Evolutionary conservation across 1,140 invertebrate species (phyloP), one percentile per base, ranked within the genome.

Genomic region (Tigriopus japonicus): DNA sequence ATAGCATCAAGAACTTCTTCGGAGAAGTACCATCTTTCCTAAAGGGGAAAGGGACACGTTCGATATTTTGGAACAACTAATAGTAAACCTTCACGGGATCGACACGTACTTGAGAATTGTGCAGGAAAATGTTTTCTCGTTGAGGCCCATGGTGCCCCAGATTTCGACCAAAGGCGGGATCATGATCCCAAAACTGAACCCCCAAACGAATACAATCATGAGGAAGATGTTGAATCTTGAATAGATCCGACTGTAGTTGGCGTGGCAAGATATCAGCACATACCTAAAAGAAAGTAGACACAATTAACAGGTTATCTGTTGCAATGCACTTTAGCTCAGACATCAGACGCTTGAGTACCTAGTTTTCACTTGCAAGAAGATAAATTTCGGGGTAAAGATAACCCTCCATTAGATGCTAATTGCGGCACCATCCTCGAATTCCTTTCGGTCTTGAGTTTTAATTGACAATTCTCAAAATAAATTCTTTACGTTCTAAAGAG

Each of bases 1-100:
- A 77, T 0, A 85, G 72, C 71, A 90, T 90, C 0, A 90, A 72
- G 54, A 85, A 81, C 68, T 87, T 87, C 72, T 90, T 90, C 0
- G 87, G 87, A 6, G 86, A 89, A 40, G 70, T 73, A 21, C 74
- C 78, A 14, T 80, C 78, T 63, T 86, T 75, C 63, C 80, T 78
- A 41, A 21, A 60, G 45, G 15, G 51, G 21, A 42, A 60, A 60
- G 42, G 17, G 23, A n/a, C n/a, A 41, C 24, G 6, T n/a, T 58
- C 3, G 28, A 3, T 9, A 35, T 35, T 35, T 35, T 35, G 28
- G 28, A 35, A 35, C 28, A 3, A 35, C 28, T 35, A 5, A 9
- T 9, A 35, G 28, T 35, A 35, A 35, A 35, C 28, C 3, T 35
- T 35, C 9, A 35, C 9, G 28, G 9, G 28, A 35, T 35, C 28